Conservation (phyloP, 2,113 vertebrate genomes). For the Mormyrus lacerda region DNA sequence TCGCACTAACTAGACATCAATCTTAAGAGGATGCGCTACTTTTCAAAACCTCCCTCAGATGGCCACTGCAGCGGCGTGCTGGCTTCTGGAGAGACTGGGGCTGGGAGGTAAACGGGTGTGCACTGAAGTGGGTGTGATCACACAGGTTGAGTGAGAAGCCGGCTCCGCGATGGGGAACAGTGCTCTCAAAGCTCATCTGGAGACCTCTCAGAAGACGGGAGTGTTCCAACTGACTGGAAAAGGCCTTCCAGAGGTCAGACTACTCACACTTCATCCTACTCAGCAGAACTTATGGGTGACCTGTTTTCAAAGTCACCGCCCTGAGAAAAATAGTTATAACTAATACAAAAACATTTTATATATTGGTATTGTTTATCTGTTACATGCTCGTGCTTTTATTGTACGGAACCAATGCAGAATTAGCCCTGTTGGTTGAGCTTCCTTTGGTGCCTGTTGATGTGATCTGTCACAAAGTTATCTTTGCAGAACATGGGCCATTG, state of each 20-base stretch:
- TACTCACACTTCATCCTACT: not conserved
- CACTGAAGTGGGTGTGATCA: not conserved
- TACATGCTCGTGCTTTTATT: not conserved
- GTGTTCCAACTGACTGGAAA: slow-evolving; percentile 93
- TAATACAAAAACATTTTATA: not conserved
- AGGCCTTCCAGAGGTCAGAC: slow-evolving; percentile 78
- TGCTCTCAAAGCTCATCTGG: slow-evolving; percentile 89
- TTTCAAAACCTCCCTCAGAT: not conserved
- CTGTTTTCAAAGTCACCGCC: not conserved
- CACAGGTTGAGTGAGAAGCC: not conserved
- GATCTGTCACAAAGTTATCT: not conserved
- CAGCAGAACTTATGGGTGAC: not conserved
- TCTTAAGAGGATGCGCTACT: not conserved
- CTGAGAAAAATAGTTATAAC: not conserved
- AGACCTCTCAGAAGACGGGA: slow-evolving; percentile 95
- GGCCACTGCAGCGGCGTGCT: not conserved
- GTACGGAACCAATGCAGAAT: not conserved
- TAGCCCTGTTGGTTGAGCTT: not conserved
- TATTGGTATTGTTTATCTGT: not conserved
- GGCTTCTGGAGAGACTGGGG: not conserved
- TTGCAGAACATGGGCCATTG: not conserved
- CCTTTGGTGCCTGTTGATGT: not conserved
- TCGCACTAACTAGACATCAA: not conserved
- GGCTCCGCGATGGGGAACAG: slow-evolving; percentile 81
- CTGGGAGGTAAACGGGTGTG: not conserved